A percentile compares a stretch with the other conserved stretches of the same genome.
These are phyloP conservation scores for Astyanax mexicanus DNA, from an alignment of 2,797 vertebrate species.

Conservation along the genomic window DNA sequence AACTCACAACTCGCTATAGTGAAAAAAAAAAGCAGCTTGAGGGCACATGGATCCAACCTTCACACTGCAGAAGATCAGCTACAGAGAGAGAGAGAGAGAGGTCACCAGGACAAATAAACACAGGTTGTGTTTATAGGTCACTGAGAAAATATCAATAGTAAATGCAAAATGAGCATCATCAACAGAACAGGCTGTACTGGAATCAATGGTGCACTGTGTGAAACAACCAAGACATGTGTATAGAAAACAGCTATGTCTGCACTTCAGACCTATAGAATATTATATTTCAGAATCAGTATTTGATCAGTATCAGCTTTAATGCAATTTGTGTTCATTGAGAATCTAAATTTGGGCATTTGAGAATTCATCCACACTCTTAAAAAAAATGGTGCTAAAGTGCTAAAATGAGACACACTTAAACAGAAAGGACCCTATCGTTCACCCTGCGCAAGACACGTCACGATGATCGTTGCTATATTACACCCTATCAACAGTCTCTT, in stretches of 20 bases:
- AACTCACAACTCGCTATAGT: constrained; percentile 13
- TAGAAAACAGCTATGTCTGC: background rate
- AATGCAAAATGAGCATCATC: constrained; percentile 17
- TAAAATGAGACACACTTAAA: too few species aligned
- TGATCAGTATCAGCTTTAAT: too few species aligned
- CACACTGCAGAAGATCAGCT: background rate
- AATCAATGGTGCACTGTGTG: background rate
- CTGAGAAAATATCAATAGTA: constrained; percentile 47
- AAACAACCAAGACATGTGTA: background rate
- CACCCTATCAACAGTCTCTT: too few species aligned
- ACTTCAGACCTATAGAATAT: too few species aligned
- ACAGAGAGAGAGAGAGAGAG: constrained; percentile 46
- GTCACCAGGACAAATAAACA: constrained; percentile 53
- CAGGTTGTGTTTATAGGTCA: constrained; percentile 37
- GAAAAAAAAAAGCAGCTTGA: background rate
- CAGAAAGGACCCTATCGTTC: too few species aligned
- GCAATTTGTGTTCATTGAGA: too few species aligned
- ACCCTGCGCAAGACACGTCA: too few species aligned
- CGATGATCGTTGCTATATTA: too few species aligned
- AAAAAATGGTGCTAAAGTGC: too few species aligned
- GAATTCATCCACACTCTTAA: too few species aligned
- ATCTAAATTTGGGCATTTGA: too few species aligned
- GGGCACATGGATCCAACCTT: background rate
- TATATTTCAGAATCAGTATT: too few species aligned
- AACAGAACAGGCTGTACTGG: background rate